Evolutionary conservation across 2,888 invertebrate species (phyloP).

Genomic region (Aphodius sticticus): DNA sequence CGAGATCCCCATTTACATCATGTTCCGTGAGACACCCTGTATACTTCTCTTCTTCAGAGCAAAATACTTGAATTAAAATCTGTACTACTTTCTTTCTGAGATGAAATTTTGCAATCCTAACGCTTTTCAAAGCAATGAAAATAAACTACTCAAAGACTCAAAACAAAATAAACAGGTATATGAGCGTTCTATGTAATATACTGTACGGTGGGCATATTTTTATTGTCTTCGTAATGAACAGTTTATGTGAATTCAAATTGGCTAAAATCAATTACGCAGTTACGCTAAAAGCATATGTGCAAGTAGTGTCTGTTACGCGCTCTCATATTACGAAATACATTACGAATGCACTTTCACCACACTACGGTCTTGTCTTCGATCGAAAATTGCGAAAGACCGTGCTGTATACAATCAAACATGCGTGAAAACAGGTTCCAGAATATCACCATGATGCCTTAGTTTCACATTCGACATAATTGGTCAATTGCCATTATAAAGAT

Average conservation of each 20-base stretch:
- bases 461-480: background rate
- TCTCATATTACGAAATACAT: background rate
- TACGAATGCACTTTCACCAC: background rate
- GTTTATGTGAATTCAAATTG: background rate
- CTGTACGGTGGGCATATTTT: background rate
- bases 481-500: background rate
- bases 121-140: too few relatives aligned
- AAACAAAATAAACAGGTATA: too few relatives aligned
- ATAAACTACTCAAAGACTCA: too few relatives aligned
- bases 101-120: too few relatives aligned
- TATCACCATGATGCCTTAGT: background rate
- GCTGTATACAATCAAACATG: background rate
- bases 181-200: background rate
- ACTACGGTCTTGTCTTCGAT: background rate
- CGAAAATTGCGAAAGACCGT: background rate
- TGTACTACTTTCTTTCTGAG: too few relatives aligned
- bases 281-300: background rate
- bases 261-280: background rate
- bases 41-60: too few relatives aligned
- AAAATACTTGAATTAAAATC: too few relatives aligned
- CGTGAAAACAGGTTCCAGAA: background rate
- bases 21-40: too few relatives aligned
- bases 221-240: background rate
- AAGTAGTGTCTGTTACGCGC: background rate
- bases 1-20: too few relatives aligned